Conservation (phyloP, 2,888 invertebrate species). For the Clanis bilineata region DNA sequence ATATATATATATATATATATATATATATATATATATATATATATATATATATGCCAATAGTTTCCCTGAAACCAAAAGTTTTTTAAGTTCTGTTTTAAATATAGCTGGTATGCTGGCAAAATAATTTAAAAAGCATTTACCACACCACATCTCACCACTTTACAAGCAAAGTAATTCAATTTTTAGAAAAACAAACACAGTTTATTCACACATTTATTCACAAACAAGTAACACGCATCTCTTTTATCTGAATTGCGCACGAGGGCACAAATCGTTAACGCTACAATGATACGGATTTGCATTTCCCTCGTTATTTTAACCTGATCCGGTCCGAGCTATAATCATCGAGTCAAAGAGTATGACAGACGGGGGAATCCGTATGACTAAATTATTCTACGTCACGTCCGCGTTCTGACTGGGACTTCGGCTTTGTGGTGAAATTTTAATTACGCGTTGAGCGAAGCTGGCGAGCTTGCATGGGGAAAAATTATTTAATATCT, state of each 20-base stretch:
- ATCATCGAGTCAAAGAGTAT: conserved; percentile 60
- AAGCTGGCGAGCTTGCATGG: conserved; percentile 5
- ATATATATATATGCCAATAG: no score
- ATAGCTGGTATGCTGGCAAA: not conserved
- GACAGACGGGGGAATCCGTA: conserved; percentile 63
- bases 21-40: no score
- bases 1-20: no score
- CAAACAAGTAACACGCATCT: conserved; percentile 6
- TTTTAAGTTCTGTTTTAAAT: no score
- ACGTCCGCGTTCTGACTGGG: conserved; percentile 71
- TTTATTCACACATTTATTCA: conserved; percentile 1
- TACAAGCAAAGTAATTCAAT: not conserved
- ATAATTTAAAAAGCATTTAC: not conserved
- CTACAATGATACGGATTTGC: conserved; percentile 46
- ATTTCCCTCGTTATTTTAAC: conserved; percentile 59
- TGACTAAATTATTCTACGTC: conserved; percentile 73
- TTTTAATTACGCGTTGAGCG: conserved; percentile 60
- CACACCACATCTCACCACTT: not conserved
- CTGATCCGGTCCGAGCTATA: conserved; percentile 43
- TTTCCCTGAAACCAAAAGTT: no score
- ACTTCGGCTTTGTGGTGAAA: conserved; percentile 70
- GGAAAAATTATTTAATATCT: not conserved
- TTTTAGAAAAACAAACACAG: not conserved
- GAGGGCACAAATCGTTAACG: conserved; percentile 38
- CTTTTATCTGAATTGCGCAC: conserved; percentile 39